A percentile compares a stretch with the other conserved stretches of the same genome.
Conservation (phyloP, 1,140 invertebrate genomes). For the Anoplolepis gracilipes region DNA sequence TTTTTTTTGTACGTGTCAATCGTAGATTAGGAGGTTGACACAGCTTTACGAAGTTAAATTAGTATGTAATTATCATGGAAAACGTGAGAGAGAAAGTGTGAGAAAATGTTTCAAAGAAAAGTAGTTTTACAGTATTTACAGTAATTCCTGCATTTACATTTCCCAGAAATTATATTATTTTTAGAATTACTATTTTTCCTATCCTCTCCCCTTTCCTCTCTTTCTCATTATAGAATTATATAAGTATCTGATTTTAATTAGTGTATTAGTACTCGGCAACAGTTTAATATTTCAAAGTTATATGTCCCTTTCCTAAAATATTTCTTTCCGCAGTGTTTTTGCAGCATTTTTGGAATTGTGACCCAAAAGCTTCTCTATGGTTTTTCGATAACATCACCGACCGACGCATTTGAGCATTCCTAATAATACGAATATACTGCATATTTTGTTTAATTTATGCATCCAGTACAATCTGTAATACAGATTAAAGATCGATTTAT, state of each 20-base stretch:
- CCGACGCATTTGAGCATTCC: conserved; percentile 75
- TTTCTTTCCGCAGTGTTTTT: not conserved
- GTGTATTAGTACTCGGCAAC: not conserved
- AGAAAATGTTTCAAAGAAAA: not conserved
- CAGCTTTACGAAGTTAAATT: conserved; percentile 8
- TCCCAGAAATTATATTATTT: not conserved
- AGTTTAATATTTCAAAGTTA: not conserved
- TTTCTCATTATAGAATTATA: not conserved
- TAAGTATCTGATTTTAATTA: conserved; percentile 7
- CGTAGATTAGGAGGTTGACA: too few relatives aligned
- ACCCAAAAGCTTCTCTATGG: not conserved
- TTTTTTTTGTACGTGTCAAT: not conserved
- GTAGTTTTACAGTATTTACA: not conserved
- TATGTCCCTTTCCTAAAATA: not conserved
- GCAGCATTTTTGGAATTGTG: not conserved
- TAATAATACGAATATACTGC: conserved; percentile 78
- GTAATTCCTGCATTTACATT: not conserved
- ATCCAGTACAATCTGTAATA: conserved; percentile 83
- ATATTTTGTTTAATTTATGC: conserved; percentile 78
- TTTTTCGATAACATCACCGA: conserved; percentile 74
- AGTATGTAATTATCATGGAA: not conserved
- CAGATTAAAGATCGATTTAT: conserved; percentile 44
- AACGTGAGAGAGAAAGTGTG: not conserved
- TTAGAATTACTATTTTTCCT: conserved; percentile 5
- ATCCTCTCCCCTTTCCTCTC: not conserved